Base-by-base conservation (phyloP, 2,888 invertebrate genomes). In the Cheilosia vernalis region DNA sequence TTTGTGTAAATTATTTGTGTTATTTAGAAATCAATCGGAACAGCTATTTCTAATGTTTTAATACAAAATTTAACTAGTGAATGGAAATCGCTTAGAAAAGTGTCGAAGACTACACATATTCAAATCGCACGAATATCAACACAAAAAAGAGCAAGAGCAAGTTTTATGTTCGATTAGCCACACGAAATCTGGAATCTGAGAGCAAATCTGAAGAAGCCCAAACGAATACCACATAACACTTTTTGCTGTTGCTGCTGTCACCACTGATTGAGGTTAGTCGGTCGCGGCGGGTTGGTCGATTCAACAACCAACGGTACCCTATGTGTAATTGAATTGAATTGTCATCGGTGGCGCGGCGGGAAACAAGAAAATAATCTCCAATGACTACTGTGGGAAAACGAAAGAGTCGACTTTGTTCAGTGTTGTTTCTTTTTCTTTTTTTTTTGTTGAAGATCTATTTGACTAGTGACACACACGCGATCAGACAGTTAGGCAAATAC, bases 241-340 rank as follows among this genome's bases (percentile, higher is more conserved):
- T 24, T 27, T 30, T 47, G 37, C 19, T 24, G 21, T 17, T 30
- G 30, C 37, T 69, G 13, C 19, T 24, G 21, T 40, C 42, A 37
- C 44, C 17, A 49, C 21, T 40, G 44, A 82, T 82, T 74, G 84
- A 70, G 80, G 84, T 85, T 85, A 85, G 60, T 84, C 69, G 79
- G 79, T 74, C 79, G 27, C 27, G 6, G 27, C 27, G 83, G 17
- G 33, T 40, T 56, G 61, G 79, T 44, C 51, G 69, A 74, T 84
- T 24, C 56, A 63, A 42, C 79, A 64, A 40, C 56, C 44, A 53
- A 49, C 47, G 37, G 27, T 56, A 10, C 51, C 21, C 47, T 40
- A 49, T 80, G 60, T 66, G 80, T 80, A 85, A 85, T 85, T 85
- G 66, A 85, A 77, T 63, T 84, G 74, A 10, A 37, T 37, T 13